phyloP scores from a whole-genome alignment of 1,140 invertebrate species.

The Stenopsyche tienmushanensis region DNA sequence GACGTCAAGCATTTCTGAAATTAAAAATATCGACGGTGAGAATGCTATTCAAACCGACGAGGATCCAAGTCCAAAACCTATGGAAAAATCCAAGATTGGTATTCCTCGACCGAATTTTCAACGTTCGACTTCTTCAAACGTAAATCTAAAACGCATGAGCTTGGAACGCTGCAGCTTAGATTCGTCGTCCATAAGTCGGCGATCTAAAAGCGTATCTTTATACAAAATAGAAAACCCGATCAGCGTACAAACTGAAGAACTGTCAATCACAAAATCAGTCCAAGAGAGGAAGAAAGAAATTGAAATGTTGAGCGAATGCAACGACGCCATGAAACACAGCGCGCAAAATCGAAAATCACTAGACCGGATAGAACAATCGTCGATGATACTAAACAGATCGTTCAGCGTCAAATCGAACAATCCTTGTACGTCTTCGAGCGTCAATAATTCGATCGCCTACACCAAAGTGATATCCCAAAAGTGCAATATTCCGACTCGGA shows the following conservation, averaged over 20 bases:
- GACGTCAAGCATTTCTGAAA: background rate
- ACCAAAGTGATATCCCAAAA: constrained; percentile 18
- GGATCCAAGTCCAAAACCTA: no score
- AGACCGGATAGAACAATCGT: constrained; percentile 18
- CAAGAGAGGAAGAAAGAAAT: constrained; percentile 54
- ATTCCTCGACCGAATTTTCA: constrained; percentile 32
- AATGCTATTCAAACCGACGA: no score
- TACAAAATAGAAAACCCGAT: constrained; percentile 42
- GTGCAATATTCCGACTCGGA: constrained; percentile 31
- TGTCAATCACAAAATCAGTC: constrained; percentile 49
- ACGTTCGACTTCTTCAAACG: constrained; percentile 44
- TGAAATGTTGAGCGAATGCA: constrained; percentile 47
- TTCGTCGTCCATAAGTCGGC: constrained; percentile 48
- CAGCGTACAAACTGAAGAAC: constrained; percentile 1
- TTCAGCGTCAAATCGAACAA: constrained; percentile 27
- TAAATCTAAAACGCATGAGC: constrained; percentile 52
- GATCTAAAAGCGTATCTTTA: constrained; percentile 41
- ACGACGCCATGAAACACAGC: background rate
- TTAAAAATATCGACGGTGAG: no score
- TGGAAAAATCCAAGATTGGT: constrained; percentile 8
- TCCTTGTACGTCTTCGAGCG: constrained; percentile 10
- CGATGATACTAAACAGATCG: constrained; percentile 27
- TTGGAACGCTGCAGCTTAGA: constrained; percentile 55
- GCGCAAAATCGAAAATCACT: constrained; percentile 20
- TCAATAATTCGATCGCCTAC: constrained; percentile 16